Base-by-base conservation (phyloP, 2,888 invertebrate species). In the Branchipolynoe longqiensis region DNA sequence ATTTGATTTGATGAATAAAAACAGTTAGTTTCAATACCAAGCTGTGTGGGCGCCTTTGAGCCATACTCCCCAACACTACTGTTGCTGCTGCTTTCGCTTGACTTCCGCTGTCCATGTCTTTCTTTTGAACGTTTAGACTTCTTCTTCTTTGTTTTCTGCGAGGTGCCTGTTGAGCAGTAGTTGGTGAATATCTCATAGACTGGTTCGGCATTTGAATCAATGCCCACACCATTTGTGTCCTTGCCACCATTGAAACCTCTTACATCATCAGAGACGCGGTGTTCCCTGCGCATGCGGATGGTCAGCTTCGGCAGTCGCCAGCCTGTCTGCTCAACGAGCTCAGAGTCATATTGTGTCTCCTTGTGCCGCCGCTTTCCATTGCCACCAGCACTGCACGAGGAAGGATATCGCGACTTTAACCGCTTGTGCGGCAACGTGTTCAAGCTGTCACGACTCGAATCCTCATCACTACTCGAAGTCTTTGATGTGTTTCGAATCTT, bases 231-330 rank as follows among this genome's bases (percentile, higher is more conserved):
- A 64, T 64, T 64, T 8, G 22, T 59, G n/a, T 25, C 33, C 6
- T 69, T 6, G 2, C 31, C 6, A 14, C 54, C 12, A n/a, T 73
- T 31, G 6, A 56, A 82, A 22, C 33, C n/a, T n/a, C n/a, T n/a
- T 54, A 25, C 56, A 82, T 56, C 48, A 12, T 59, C 59, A n/a
- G 59, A 59, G 4, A 59, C 6, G 6, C 59, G 8, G 8, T 28
- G 41, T 1, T 64, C 69, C n/a, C 40, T 59, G 31, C 84, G 84
- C 74, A 84, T 84, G n/a, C 84, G 73, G 14, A 84, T 84, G 4
- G 84, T 84, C 56, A 84, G 69, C 31, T 84, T 84, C 2, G 84
- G 84, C n/a, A 84, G 54, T 31, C 74, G 73, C 73, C 84, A 84
- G 54, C 74, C 84, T 12, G 38, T 41, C 25, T 84, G 74, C 36